Base-by-base conservation (phyloP, 2,797 vertebrate genomes). In the Podargus strigoides region DNA sequence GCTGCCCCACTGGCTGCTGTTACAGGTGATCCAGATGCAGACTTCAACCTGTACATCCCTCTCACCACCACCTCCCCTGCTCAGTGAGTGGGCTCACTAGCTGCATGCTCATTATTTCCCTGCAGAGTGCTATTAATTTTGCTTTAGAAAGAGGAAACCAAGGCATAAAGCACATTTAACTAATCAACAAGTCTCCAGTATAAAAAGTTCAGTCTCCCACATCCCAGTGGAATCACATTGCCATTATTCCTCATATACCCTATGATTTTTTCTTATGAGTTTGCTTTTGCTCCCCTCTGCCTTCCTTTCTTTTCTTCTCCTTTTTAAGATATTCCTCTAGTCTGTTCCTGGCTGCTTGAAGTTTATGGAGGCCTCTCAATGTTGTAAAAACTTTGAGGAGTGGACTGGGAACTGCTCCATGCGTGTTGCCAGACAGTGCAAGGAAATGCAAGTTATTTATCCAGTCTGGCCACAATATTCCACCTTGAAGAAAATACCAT, bases 261-360 rank as follows among this genome's bases (percentile, higher is more conserved):
- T 67, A 56, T 62, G 52, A 68, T 72, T 19, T 6, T 80, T 70
- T 53, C 85, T 85, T 64, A 63, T 0, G 19, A 68, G 30, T 56
- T 91, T 72, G 34, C 74, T 73, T 93, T 70, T 52, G 23, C 27
- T 46, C 14, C 41, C 26, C 18, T 59, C 23, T 42, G 32, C 39
- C 34, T 72, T 32, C 62, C 50, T 75, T 36, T 28, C 32, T 50
- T 37, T 21, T 27, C 22, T 73, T 68, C 56, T 80, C 32, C 28
- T 78, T 84, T 91, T 91, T 64, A 89, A 94, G 42, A 32, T 52
- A 56, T 80, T 87, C 56, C 41, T 89, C 39, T 77, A 87, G 64
- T 87, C 85, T 53, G 50, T 77, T 77, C 19, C 58, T 56, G 55
- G 24, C 34, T 79, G 46, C 52, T n/a, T 78, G 64, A 91, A 89